These are phyloP conservation scores for Glaucopsyche alexis DNA, from an alignment of 2,888 invertebrate genomes.

Conservation along the genomic window DNA sequence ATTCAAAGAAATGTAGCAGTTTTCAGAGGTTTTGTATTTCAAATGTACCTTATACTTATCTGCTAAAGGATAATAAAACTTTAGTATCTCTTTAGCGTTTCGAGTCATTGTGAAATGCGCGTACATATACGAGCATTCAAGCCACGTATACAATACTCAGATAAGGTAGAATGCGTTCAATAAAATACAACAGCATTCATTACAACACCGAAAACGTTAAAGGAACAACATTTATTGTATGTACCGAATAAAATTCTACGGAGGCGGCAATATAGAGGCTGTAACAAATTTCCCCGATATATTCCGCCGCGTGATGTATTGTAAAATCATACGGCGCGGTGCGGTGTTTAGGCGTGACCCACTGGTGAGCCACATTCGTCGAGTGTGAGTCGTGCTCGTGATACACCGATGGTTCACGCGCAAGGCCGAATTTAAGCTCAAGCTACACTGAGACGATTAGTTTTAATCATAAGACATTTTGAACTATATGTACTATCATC, in stretches of 20 bases:
- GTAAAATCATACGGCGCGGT: neutral
- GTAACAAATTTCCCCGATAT: neutral
- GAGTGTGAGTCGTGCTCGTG: neutral
- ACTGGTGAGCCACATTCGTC: neutral
- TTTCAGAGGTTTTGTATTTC: neutral
- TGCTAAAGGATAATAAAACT: neutral
- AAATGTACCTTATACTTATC: neutral
- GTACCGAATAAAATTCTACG: neutral
- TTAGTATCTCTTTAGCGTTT: neutral
- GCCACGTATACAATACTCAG: neutral
- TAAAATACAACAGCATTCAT: constrained; percentile 6
- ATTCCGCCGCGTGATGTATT: neutral
- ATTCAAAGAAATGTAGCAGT: neutral
- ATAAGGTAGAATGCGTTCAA: neutral
- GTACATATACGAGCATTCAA: neutral
- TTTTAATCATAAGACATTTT: too few species aligned
- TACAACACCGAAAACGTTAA: neutral
- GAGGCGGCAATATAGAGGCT: neutral
- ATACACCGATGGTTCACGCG: neutral
- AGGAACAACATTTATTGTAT: constrained; percentile 15
- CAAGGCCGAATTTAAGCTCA: too few species aligned
- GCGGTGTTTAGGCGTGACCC: neutral
- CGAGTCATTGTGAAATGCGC: neutral
- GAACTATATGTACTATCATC: too few species aligned
- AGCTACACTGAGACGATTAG: too few species aligned